Evolutionary conservation across 2,888 invertebrate genomes (phyloP).

Genomic region (Torymus texanus): DNA sequence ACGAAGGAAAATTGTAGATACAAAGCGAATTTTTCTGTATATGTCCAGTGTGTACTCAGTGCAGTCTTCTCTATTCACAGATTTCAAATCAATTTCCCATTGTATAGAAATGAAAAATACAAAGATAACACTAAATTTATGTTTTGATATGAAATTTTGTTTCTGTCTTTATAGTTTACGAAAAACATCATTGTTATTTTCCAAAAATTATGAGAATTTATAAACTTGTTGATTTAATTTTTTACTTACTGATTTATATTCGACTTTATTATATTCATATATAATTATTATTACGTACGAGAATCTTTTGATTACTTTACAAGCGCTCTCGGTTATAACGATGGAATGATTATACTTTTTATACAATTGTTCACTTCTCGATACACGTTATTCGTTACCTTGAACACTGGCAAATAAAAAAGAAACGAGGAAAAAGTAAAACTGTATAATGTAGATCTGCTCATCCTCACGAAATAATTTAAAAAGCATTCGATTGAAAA

Average conservation of each 20-base stretch:
- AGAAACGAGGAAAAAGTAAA: conserved; percentile 19
- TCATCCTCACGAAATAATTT: conserved; percentile 66
- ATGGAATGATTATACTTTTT: conserved; percentile 53
- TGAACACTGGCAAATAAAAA: conserved; percentile 58
- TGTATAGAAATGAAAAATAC: conserved; percentile 56
- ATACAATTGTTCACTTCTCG: conserved; percentile 45
- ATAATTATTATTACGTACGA: conserved; percentile 1
- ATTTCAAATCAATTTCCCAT: conserved; percentile 40
- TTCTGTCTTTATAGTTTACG: conserved; percentile 11
- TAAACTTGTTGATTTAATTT: conserved; percentile 12
- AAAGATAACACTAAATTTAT: not conserved
- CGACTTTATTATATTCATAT: not conserved
- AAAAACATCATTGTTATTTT: not conserved
- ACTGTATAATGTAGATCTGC: conserved; percentile 65
- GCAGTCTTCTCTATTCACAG: conserved; percentile 33
- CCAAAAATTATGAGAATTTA: not conserved
- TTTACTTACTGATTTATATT: conserved; percentile 8
- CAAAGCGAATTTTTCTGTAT: conserved; percentile 50
- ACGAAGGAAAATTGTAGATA: conserved; percentile 57
- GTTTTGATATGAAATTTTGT: conserved; percentile 19
- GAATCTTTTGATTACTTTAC: conserved; percentile 65
- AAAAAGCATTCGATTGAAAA: conserved; percentile 60
- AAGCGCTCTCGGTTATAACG: conserved; percentile 63
- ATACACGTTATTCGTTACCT: conserved; percentile 43
- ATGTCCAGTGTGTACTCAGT: conserved; percentile 44